phyloP scores from a whole-genome alignment of 1,140 invertebrate genomes.

The Drosophila carrolli region DNA sequence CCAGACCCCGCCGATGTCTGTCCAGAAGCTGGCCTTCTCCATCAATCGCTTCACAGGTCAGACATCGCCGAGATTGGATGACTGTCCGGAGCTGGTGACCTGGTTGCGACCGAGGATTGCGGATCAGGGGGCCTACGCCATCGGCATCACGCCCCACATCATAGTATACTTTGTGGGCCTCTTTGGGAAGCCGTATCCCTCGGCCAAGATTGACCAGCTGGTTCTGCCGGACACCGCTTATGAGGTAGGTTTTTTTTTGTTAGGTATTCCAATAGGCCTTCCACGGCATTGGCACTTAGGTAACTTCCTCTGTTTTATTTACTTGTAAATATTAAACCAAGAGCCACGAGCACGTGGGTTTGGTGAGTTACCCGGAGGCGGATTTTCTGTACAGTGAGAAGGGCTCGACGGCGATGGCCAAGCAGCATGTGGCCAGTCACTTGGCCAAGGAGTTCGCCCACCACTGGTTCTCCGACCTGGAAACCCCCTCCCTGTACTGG shows the following conservation, averaged over 20 bases:
- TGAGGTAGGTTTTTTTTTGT: neutral
- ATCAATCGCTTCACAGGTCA: neutral
- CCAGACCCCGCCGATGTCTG: neutral
- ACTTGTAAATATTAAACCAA: neutral
- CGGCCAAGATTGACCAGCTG: constrained; percentile 2
- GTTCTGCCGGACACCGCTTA: neutral
- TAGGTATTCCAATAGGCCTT: too few relatives aligned
- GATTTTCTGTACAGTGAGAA: neutral
- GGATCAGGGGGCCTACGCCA: neutral
- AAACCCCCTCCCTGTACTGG: neutral
- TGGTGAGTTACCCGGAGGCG: constrained; percentile 1
- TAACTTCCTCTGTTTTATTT: neutral
- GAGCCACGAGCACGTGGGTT: constrained; percentile 4
- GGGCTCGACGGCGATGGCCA: neutral
- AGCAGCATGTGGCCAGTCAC: constrained; percentile 1
- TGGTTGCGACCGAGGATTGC: constrained; percentile 1
- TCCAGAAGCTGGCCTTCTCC: constrained; percentile 6
- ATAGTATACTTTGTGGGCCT: neutral
- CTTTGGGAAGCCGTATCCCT: neutral
- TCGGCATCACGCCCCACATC: neutral
- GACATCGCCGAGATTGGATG: neutral
- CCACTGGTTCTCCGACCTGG: constrained; percentile 8
- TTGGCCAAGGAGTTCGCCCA: constrained; percentile 4
- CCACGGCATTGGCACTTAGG: neutral
- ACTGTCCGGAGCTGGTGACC: neutral